phyloP scores from a whole-genome alignment of 1,140 invertebrate species.

The Spodoptera frugiperda region DNA sequence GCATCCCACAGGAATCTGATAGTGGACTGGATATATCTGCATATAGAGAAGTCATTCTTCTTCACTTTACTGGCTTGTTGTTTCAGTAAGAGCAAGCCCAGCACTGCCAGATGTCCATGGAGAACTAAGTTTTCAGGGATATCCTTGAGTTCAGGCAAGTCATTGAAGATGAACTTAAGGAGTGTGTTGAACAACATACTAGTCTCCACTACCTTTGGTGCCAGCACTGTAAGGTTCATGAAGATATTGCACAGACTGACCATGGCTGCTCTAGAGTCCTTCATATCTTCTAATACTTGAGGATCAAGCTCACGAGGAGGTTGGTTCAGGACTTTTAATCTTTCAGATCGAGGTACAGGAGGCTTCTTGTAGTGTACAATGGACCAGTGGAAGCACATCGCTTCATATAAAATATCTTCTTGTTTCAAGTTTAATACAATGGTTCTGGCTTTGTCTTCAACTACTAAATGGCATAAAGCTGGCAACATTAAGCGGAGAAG shows the following conservation, averaged over 20 bases:
- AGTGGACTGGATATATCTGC: conserved; percentile 94
- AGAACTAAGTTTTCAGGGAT: conserved; percentile 94
- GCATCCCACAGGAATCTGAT: conserved; percentile 97
- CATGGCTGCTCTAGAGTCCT: conserved; percentile 93
- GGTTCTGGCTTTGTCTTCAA: conserved; percentile 94
- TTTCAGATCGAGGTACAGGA: conserved; percentile 91
- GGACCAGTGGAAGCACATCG: conserved; percentile 93
- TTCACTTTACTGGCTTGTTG: conserved; percentile 93
- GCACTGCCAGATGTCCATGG: conserved; percentile 93
- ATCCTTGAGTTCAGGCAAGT: conserved; percentile 94
- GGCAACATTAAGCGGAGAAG: conserved; percentile 93
- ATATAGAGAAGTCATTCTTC: conserved; percentile 95
- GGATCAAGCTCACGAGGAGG: conserved; percentile 91
- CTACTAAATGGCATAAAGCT: conserved; percentile 95
- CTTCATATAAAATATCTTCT: conserved; percentile 93
- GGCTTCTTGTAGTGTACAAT: conserved; percentile 95
- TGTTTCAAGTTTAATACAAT: conserved; percentile 93
- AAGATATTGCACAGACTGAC: conserved; percentile 96
- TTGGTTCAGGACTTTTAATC: conserved; percentile 90
- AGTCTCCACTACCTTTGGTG: conserved; percentile 92
- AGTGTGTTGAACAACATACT: conserved; percentile 92
- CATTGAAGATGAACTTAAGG: conserved; percentile 94
- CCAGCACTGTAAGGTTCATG: conserved; percentile 96
- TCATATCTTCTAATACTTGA: conserved; percentile 92
- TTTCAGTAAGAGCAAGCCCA: conserved; percentile 94